phyloP scores from a whole-genome alignment of 2,888 invertebrate species.

The Erebia ligea region DNA sequence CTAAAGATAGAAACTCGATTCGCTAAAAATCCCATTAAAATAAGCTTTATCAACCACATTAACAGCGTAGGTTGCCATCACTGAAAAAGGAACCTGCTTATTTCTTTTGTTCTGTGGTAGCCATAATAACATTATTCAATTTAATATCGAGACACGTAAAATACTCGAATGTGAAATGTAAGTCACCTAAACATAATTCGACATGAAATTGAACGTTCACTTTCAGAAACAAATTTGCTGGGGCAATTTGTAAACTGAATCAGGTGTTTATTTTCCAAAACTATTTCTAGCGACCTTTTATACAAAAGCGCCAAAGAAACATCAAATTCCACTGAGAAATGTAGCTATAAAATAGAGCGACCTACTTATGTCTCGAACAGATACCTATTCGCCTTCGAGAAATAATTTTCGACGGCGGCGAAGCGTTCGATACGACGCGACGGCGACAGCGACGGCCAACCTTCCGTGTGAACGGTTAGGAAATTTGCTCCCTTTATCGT shows the following conservation, averaged over 20 bases:
- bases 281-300: conserved; percentile 27
- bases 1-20: too few species aligned
- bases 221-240: neutral
- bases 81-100: neutral
- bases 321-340: conserved; percentile 46
- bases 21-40: too few species aligned
- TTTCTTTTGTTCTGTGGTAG: neutral
- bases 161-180: neutral
- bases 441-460: conserved; percentile 49
- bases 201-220: neutral
- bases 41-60: too few species aligned
- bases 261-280: conserved; percentile 5
- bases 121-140: too few species aligned
- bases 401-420: conserved; percentile 67
- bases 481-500: conserved; percentile 65
- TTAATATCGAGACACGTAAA: neutral
- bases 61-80: too few species aligned
- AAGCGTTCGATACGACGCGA: conserved; percentile 46
- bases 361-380: conserved; percentile 70
- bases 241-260: conserved; percentile 3
- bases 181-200: neutral
- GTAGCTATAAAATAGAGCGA: conserved; percentile 64
- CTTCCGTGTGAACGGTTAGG: conserved; percentile 61
- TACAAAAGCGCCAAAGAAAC: conserved; percentile 47
- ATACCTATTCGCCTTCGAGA: conserved; percentile 59